phyloP scores from a whole-genome alignment of 1,140 invertebrate species.

The Bradynema listronoti region DNA sequence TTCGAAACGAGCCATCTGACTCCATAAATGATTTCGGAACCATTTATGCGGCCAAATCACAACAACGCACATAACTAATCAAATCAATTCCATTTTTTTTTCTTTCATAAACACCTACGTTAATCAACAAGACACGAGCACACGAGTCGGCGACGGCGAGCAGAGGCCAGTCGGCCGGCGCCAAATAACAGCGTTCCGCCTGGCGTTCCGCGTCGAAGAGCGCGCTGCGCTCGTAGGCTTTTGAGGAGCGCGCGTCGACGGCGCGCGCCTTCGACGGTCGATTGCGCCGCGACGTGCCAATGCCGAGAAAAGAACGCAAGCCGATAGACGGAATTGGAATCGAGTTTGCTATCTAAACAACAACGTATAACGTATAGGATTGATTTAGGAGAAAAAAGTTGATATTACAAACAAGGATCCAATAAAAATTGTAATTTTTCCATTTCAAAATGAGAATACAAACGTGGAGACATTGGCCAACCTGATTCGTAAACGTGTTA shows the following conservation, averaged over 20 bases:
- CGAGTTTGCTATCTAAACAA: constrained; percentile 19
- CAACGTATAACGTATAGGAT: constrained; percentile 1
- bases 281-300: constrained; percentile 33
- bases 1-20: no score
- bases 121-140: constrained; percentile 31
- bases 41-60: no score
- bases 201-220: constrained; percentile 16
- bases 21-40: no score
- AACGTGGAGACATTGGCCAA: neutral
- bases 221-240: neutral
- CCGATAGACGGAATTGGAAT: constrained; percentile 39
- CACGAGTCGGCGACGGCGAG: constrained; percentile 30
- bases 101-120: constrained; percentile 19
- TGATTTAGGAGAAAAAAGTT: neutral
- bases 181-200: constrained; percentile 19
- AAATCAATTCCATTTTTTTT: no score
- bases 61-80: no score
- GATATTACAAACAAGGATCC: neutral
- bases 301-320: constrained; percentile 35
- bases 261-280: constrained; percentile 19
- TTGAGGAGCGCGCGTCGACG: constrained; percentile 9
- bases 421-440: no score
- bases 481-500: constrained; percentile 15
- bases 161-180: constrained; percentile 32
- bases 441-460: no score